Evolutionary conservation across 2,888 invertebrate species (phyloP), one percentile per base, ranked within the genome.

Genomic region (Eupithecia insigniata): DNA sequence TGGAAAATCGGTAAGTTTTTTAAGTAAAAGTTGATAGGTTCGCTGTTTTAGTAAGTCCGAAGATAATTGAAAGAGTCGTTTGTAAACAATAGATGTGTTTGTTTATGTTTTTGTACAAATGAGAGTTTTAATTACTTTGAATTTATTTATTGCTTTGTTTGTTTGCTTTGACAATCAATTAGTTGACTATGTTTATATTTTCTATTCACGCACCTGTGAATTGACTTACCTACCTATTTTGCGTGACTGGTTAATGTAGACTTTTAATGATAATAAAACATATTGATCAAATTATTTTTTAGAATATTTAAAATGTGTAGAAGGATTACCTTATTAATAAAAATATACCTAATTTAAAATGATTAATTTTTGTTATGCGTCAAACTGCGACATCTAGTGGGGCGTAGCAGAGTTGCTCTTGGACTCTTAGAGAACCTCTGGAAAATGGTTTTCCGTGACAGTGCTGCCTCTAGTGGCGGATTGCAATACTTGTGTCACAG

Each of bases 381-480:
- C 69, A 67, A 68, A 61, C 68, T 71, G 60, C 79, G 79, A 77
- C 82, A 79, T 70, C 84, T 82, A 72, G 72, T 55, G 71, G 6
- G 3, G 14, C 71, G 61, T 81, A 81, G 82, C 26, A 6, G 10
- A 71, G 72, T 55, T 67, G 67, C 22, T 0, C 14, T 36, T 39
- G 0, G 3, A 2, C 64, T 34, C 22, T 18, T 1, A 4, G 12
- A 28, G 16, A 18, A 60, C n/a, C 22, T 7, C 30, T 26, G 70
- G 18, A 39, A 64, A 70, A 67, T 67, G 26, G 36, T 32, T 73
- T 76, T 72, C n/a, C n/a, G 7, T 22, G n/a, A 62, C 7, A 1
- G 76, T 79, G 67, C 74, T 78, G 83, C 80, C 78, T 70, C 84
- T 81, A 74, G 72, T 61, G 67, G 22, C 36, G 28, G 78, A 69